These are phyloP conservation scores for Tachina fera DNA, from an alignment of 2,888 invertebrate species.

Conservation along the genomic window DNA sequence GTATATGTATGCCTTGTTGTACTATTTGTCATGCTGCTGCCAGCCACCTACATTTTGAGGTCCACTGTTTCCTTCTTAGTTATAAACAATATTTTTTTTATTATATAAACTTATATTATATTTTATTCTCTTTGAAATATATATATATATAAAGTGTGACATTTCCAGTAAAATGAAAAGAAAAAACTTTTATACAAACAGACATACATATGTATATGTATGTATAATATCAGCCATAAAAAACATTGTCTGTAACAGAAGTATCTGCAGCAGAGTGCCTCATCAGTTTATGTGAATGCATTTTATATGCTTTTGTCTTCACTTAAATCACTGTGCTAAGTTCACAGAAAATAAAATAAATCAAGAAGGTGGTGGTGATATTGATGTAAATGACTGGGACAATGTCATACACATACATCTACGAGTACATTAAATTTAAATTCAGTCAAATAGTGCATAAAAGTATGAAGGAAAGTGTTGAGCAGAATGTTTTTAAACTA, in stretches of 20 bases:
- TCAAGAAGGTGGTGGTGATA: not conserved
- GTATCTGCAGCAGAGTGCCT: not conserved
- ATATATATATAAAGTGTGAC: slow-evolving; percentile 1
- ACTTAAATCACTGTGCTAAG: slow-evolving; percentile 18
- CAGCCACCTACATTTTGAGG: not conserved
- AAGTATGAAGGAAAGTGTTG: not conserved
- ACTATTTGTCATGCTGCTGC: not conserved
- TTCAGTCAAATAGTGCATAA: not conserved
- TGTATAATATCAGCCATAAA: not conserved
- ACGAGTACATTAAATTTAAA: not conserved
- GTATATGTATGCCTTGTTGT: not conserved
- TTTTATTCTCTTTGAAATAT: slow-evolving; percentile 20
- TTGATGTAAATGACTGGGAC: not conserved
- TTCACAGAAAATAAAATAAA: slow-evolving; percentile 1
- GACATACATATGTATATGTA: no score
- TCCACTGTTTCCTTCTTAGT: slow-evolving; percentile 22
- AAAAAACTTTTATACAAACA: not conserved
- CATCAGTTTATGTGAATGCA: not conserved
- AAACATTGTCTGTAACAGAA: not conserved
- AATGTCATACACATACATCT: not conserved
- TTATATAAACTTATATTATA: no score
- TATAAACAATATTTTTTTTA: slow-evolving; percentile 7
- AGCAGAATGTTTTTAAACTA: no score
- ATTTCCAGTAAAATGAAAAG: slow-evolving; percentile 13
- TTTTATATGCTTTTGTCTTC: not conserved